These are phyloP conservation scores for Metalampra italica DNA, from an alignment of 2,888 invertebrate species.

Conservation along the genomic window DNA sequence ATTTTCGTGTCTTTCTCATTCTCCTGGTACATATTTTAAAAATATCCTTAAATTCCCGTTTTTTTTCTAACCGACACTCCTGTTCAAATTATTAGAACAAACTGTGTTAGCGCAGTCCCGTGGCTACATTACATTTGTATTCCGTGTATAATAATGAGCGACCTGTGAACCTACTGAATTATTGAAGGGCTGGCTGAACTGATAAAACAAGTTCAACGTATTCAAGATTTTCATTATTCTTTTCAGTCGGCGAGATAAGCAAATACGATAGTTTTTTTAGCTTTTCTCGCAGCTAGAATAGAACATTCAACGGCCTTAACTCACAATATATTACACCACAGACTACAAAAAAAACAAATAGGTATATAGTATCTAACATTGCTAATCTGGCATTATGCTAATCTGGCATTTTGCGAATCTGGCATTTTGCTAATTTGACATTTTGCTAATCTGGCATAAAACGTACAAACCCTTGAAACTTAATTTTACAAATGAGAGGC, in stretches of 20 bases:
- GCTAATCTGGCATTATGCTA: too few relatives aligned
- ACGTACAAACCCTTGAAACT: too few relatives aligned
- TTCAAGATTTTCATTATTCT: background rate
- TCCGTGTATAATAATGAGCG: constrained; percentile 41
- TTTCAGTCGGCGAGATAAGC: background rate
- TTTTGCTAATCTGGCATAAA: too few relatives aligned
- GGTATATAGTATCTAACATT: too few relatives aligned
- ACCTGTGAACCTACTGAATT: constrained; percentile 64
- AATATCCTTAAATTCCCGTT: background rate
- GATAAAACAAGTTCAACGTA: constrained; percentile 45
- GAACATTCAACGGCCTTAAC: too few relatives aligned
- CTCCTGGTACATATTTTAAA: constrained; percentile 52
- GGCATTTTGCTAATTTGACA: too few relatives aligned
- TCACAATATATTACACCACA: too few relatives aligned
- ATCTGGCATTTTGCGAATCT: too few relatives aligned
- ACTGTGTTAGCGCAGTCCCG: constrained; percentile 4
- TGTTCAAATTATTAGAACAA: constrained; percentile 1
- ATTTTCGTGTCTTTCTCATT: constrained; percentile 34
- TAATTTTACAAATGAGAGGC: too few relatives aligned
- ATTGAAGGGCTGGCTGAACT: constrained; percentile 38
- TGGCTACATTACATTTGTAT: constrained; percentile 15
- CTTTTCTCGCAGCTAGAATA: too few relatives aligned
- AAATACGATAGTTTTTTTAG: too few relatives aligned
- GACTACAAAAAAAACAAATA: too few relatives aligned
- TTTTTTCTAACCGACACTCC: constrained; percentile 8